Conservation (phyloP, 1,140 invertebrate species). For the Monomorium pharaonis region DNA sequence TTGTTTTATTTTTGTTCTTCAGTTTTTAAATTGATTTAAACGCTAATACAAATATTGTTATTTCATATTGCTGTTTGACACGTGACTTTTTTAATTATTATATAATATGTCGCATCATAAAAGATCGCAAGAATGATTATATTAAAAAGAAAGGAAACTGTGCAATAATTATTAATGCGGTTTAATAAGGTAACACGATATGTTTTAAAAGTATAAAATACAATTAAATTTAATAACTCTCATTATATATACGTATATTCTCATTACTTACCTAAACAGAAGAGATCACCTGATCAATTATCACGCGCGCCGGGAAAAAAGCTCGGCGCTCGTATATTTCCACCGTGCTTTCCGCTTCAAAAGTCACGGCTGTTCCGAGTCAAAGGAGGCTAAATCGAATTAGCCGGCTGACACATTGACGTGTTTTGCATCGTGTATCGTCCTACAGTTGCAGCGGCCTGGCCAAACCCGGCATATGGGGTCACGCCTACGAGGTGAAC, state of each 20-base stretch:
- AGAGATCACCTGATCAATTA: conserved; percentile 45
- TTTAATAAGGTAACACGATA: not conserved
- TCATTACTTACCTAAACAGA: conserved; percentile 11
- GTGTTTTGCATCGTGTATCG: conserved; percentile 49
- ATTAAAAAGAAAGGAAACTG: not conserved
- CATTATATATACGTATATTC: not conserved
- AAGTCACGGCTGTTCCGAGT: conserved; percentile 37
- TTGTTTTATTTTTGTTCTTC: not conserved
- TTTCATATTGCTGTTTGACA: not conserved
- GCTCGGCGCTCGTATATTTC: not conserved
- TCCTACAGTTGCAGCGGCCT: conserved; percentile 45
- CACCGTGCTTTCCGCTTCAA: not conserved
- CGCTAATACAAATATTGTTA: not conserved
- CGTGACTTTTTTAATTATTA: not conserved
- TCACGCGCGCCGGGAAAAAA: not conserved
- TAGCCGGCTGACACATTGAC: conserved; percentile 55
- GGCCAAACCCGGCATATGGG: conserved; percentile 76
- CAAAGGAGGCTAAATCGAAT: conserved; percentile 53
- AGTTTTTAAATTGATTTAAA: not conserved
- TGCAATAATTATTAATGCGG: not conserved
- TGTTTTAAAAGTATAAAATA: not conserved
- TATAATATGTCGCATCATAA: not conserved
- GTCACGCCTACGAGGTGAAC: conserved; percentile 80
- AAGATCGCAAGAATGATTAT: not conserved
- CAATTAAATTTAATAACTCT: not conserved